A percentile compares a stretch with the other conserved stretches of the same genome.
Evolutionary conservation across 2,797 vertebrate species (phyloP).

Genomic region (Coregonus ussuriensis): DNA sequence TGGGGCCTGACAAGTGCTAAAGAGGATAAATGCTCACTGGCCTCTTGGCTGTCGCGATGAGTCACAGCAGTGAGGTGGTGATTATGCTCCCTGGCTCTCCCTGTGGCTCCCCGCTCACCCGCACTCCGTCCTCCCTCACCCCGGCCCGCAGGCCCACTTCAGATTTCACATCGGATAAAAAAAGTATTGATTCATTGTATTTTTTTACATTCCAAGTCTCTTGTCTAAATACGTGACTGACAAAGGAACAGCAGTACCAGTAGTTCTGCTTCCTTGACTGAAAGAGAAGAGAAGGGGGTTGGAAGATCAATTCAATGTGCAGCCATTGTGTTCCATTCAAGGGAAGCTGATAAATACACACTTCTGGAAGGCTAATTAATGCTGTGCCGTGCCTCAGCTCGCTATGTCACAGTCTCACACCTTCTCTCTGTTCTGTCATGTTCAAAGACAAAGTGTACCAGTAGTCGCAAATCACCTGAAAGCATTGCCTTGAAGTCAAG

Average conservation of each 20-base stretch:
- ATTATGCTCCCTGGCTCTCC: conserved; percentile 3
- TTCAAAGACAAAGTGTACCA: background rate
- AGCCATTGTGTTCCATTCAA: conserved; percentile 17
- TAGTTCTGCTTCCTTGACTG: conserved; percentile 12
- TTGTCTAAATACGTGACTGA: conserved; percentile 5
- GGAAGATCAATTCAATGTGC: conserved; percentile 20
- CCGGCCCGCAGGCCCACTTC: conserved; percentile 9
- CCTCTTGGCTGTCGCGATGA: conserved; percentile 19
- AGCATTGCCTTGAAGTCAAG: background rate
- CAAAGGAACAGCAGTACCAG: conserved; percentile 15
- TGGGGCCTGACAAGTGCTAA: conserved; percentile 31
- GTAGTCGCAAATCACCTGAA: background rate
- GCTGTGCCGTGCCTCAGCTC: conserved; percentile 6
- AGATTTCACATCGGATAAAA: conserved; percentile 21
- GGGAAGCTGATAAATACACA: conserved; percentile 27
- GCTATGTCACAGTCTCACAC: conserved; percentile 15
- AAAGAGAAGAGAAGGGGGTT: conserved; percentile 13
- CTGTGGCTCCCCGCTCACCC: too few species aligned
- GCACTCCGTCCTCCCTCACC: background rate
- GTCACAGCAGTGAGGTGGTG: conserved; percentile 15
- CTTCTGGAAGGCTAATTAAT: conserved; percentile 41
- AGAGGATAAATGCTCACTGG: conserved; percentile 33
- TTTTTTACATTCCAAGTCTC: background rate
- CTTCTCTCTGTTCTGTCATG: background rate
- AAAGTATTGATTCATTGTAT: background rate